phyloP scores from a whole-genome alignment of 2,888 invertebrate species.

The Chymomyza fuscimana region DNA sequence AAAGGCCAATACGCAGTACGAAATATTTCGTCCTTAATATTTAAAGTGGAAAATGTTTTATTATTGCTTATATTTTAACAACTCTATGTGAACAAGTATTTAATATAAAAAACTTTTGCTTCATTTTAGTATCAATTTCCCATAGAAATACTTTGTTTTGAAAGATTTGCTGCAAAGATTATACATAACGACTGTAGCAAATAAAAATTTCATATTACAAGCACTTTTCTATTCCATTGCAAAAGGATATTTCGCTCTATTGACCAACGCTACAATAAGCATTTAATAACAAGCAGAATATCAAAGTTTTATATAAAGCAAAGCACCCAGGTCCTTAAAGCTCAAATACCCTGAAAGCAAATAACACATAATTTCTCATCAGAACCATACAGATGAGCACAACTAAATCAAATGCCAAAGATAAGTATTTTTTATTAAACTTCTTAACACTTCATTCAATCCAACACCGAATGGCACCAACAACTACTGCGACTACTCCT shows the following conservation, averaged over 20 bases:
- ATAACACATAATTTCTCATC: background rate
- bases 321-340: background rate
- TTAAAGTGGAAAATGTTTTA: no score
- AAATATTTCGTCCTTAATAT: no score
- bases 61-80: no score
- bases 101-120: no score
- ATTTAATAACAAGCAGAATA: background rate
- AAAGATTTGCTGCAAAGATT: no score
- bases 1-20: no score
- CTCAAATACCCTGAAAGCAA: background rate
- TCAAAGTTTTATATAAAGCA: background rate
- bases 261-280: background rate
- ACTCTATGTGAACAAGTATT: no score
- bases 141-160: no score
- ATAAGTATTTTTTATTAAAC: constrained; percentile 5
- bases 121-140: no score
- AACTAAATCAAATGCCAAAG: background rate
- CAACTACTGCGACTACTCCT: background rate
- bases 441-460: constrained; percentile 47
- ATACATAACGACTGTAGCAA: no score
- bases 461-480: constrained; percentile 26
- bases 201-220: no score
- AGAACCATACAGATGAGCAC: background rate
- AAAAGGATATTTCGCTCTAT: background rate
- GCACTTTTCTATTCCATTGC: no score